Conservation (phyloP, 2,797 vertebrate genomes). For the Chelon auratus region DNA sequence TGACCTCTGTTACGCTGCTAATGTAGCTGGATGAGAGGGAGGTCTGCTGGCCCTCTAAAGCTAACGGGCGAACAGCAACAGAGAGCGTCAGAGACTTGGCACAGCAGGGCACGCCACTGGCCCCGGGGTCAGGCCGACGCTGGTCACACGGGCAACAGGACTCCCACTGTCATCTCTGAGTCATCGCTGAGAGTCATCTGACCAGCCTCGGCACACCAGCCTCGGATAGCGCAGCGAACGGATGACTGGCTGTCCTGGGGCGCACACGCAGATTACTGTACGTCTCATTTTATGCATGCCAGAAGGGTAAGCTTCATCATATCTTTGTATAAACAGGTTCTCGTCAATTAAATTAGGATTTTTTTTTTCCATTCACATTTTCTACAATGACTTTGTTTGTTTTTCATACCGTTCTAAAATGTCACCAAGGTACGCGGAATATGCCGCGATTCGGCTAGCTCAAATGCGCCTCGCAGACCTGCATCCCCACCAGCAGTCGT, state of each 20-base stretch:
- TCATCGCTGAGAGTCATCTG: conserved; percentile 65
- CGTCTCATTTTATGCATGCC: conserved; percentile 40
- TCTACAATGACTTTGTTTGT: neutral
- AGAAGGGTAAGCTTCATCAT: conserved; percentile 25
- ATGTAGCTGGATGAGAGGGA: conserved; percentile 51
- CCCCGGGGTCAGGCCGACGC: conserved; percentile 46
- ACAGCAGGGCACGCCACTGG: conserved; percentile 30
- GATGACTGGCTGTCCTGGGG: conserved; percentile 52
- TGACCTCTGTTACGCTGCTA: conserved; percentile 66
- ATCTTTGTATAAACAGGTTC: conserved; percentile 17
- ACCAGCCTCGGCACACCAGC: conserved; percentile 49
- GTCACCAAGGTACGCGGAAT: too few relatives aligned
- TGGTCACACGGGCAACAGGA: conserved; percentile 50
- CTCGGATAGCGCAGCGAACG: conserved; percentile 47
- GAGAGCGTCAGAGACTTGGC: conserved; percentile 43
- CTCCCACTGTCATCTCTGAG: conserved; percentile 65
- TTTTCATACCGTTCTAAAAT: too few relatives aligned
- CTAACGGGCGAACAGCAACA: conserved; percentile 49
- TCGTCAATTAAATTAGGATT: conserved; percentile 1
- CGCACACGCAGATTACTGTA: conserved; percentile 22
- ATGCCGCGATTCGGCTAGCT: neutral
- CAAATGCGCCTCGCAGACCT: neutral
- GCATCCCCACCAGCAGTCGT: neutral
- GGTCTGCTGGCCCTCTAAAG: conserved; percentile 23
- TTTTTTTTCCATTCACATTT: conserved; percentile 1